Evolutionary conservation across 2,797 vertebrate species (phyloP).

Genomic region (Micropoecilia bifurca): DNA sequence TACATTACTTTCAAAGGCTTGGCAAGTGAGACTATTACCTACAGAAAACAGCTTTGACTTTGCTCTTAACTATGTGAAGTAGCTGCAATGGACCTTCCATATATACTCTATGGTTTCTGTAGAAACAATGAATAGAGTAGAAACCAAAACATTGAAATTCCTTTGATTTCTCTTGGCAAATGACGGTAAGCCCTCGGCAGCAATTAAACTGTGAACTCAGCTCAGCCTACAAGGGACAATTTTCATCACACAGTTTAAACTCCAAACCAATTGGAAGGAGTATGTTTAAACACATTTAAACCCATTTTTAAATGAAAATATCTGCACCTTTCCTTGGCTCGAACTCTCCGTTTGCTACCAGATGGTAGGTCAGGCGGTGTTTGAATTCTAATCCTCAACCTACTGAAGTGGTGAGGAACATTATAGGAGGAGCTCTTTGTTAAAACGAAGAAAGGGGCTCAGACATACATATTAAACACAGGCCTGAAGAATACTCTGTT

Average conservation of each 20-base stretch:
- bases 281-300: conserved; percentile 58
- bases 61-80: conserved; percentile 40
- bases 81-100: conserved; percentile 50
- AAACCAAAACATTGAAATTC: conserved; percentile 56
- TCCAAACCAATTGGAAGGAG: conserved; percentile 48
- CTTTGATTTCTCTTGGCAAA: conserved; percentile 65
- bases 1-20: conserved; percentile 28
- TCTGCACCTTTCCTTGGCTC: conserved; percentile 24
- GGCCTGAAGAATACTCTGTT: conserved; percentile 61
- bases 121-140: conserved; percentile 67
- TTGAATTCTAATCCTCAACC: conserved; percentile 56
- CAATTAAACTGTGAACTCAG: conserved; percentile 69
- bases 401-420: conserved; percentile 37
- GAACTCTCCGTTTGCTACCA: conserved; percentile 36
- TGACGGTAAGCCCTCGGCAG: conserved; percentile 60
- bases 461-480: conserved; percentile 76
- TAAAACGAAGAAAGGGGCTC: conserved; percentile 56
- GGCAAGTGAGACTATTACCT: conserved; percentile 21
- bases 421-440: conserved; percentile 45
- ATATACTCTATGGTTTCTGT: conserved; percentile 72
- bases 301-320: conserved; percentile 49
- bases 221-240: conserved; percentile 43
- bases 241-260: conserved; percentile 47
- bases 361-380: conserved; percentile 40
- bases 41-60: conserved; percentile 50